Conservation (phyloP, 2,797 vertebrate genomes). For the Tokudaia tokunoshimensis region DNA sequence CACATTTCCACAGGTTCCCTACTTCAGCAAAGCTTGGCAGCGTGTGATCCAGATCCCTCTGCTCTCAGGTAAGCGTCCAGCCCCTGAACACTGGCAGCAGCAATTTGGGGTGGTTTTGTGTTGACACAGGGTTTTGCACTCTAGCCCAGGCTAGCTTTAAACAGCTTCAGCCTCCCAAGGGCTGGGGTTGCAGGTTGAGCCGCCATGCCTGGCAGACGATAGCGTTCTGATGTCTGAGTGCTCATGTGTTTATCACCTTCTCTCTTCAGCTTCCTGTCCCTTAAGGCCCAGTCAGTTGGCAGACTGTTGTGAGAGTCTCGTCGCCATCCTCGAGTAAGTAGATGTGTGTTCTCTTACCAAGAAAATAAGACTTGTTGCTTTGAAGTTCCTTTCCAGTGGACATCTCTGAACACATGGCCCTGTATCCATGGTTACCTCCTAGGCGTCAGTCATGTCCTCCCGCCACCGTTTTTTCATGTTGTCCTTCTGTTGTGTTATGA, state of each 20-base stretch:
- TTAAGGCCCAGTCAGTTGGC: constrained; percentile 91
- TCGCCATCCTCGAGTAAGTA: constrained; percentile 94
- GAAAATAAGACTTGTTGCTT: neutral
- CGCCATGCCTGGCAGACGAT: neutral
- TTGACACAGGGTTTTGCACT: neutral
- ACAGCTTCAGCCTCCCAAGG: neutral
- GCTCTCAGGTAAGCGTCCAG: constrained; percentile 91
- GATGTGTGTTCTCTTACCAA: neutral
- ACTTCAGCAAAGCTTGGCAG: constrained; percentile 91
- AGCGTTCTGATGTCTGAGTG: neutral
- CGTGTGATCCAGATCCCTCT: constrained; percentile 93
- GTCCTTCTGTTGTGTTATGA: neutral
- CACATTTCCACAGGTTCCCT: constrained; percentile 86
- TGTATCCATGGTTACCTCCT: neutral
- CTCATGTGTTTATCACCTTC: neutral
- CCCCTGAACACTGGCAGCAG: neutral
- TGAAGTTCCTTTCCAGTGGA: neutral
- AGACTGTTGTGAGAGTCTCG: constrained; percentile 93
- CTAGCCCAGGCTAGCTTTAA: neutral
- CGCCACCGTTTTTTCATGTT: neutral
- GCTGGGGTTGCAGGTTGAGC: neutral
- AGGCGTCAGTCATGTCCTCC: neutral
- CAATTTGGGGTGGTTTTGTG: neutral
- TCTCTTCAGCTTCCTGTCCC: constrained; percentile 92
- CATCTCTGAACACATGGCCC: neutral